Evolutionary conservation across 2,113 vertebrate genomes (phyloP).

Genomic region (Lathamus discolor): DNA sequence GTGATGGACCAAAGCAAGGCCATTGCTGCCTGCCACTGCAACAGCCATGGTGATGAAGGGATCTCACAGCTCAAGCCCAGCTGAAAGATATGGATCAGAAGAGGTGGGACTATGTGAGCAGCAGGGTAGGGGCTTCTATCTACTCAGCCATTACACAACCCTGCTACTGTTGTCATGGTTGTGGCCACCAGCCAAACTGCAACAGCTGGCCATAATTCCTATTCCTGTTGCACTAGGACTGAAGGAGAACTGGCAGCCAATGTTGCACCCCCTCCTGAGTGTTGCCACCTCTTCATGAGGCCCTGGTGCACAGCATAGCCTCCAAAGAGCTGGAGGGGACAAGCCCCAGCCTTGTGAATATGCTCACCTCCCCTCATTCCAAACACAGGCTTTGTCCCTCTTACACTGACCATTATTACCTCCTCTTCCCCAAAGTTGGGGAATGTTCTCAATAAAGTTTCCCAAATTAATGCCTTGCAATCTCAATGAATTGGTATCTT

Average conservation of each 20-base stretch:
- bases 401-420: neutral
- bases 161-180: neutral
- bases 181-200: neutral
- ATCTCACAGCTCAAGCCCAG: neutral
- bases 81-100: neutral
- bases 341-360: neutral
- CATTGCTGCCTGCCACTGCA: neutral
- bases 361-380: neutral
- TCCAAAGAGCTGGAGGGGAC: neutral
- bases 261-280: neutral
- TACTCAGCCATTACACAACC: neutral
- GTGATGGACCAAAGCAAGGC: neutral
- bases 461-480: neutral
- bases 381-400: neutral
- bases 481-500: neutral
- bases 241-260: neutral
- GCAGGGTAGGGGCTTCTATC: neutral
- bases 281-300: neutral
- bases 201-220: neutral
- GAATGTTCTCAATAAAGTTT: neutral
- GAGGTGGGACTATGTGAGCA: neutral
- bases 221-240: neutral
- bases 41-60: neutral
- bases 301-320: neutral
- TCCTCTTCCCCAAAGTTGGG: neutral